Evolutionary conservation across 2,113 vertebrate genomes (phyloP), one percentile per base, ranked within the genome.

Genomic region (Haemorhous mexicanus): DNA sequence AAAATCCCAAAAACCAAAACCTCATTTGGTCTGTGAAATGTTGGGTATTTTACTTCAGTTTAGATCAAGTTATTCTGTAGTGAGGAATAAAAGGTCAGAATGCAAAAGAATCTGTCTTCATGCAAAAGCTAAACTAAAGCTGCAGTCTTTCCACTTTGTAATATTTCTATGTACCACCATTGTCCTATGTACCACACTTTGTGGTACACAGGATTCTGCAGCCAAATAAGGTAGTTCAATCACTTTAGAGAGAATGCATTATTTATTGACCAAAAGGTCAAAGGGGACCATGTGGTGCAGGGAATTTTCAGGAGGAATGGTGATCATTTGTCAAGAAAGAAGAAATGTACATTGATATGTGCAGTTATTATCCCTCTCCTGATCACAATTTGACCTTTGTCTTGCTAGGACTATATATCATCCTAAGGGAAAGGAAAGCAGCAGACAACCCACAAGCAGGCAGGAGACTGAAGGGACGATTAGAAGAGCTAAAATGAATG

Each of bases 181-280:
- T 90, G 66, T 97, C 85, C 74, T 84, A 33, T 77, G 90, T 77
- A 94, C 89, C 90, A 79, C 4, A 9, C 52, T 88, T 92, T 95
- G 58, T 93, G 73, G 53, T 92, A 89, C 50, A 88, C 49, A 56
- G 59, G 79, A 52, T 94, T 96, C 91, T 96, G 77, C 58, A 95
- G 75, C 77, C 90, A 95, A 95, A 92, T 73, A 89, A 77, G 59
- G 89, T 61, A 66, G 79, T 89, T 94, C 86, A 93, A 91, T 96
- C 86, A 92, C 77, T 88, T 91, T 27, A 33, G 89, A 95, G 68
- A 93, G 74, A 91, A 72, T 93, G 88, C 55, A 96, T 97, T 96
- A 98, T 97, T 97, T 97, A 97, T 97, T 91, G 91, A 97, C 80
- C 49, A 87, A 89, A 97, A 93, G 93, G 97, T 97, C 95, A 98